Conservation (phyloP, 2,888 invertebrate genomes). For the Thera obeliscata region DNA sequence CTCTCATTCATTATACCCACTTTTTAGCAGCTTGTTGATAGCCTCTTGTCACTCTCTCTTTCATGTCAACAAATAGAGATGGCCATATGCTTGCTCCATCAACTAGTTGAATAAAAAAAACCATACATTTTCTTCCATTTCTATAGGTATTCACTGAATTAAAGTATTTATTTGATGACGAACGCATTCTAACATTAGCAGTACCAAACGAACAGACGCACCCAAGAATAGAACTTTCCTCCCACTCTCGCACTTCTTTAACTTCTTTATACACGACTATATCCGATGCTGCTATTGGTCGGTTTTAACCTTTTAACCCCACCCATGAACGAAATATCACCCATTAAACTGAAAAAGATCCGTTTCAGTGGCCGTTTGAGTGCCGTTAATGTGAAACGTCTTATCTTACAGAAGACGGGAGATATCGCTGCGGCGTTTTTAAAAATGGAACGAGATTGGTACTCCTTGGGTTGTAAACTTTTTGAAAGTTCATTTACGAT, state of each 20-base stretch:
- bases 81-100: too few relatives aligned
- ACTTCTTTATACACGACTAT: constrained; percentile 55
- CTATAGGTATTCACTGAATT: too few relatives aligned
- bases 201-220: constrained; percentile 53
- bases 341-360: constrained; percentile 79
- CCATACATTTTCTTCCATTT: too few relatives aligned
- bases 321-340: constrained; percentile 79
- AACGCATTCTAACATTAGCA: constrained; percentile 31
- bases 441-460: constrained; percentile 34
- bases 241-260: constrained; percentile 62
- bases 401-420: constrained; percentile 58
- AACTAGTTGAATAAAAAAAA: too few relatives aligned
- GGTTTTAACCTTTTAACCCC: constrained; percentile 78
- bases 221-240: constrained; percentile 74
- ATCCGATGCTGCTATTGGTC: constrained; percentile 70
- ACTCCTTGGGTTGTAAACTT: constrained; percentile 17
- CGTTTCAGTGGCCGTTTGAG: constrained; percentile 67
- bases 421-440: constrained; percentile 29
- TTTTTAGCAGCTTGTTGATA: too few relatives aligned
- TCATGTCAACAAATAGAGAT: too few relatives aligned
- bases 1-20: too few relatives aligned
- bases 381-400: constrained; percentile 63
- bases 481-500: constrained; percentile 10
- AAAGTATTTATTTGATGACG: neutral
- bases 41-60: too few relatives aligned